Evolutionary conservation across 2,797 vertebrate genomes (phyloP), one percentile per base, ranked within the genome.

Genomic region (Enteromius mattozi): DNA sequence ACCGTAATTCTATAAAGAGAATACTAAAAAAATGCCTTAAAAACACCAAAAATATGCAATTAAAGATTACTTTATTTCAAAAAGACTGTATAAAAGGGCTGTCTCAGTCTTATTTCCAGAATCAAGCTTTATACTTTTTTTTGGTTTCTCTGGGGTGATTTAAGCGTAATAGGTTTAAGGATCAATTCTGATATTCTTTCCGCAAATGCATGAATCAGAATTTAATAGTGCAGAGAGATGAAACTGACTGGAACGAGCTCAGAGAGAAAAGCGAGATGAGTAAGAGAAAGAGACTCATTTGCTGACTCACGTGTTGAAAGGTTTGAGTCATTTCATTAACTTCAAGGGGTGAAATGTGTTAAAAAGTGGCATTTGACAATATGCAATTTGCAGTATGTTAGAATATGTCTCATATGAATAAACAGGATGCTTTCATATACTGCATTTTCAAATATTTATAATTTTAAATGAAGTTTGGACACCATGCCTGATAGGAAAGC

Each of bases 41-140:
- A 47, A 27, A 8, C n/a, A 47, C n/a, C n/a, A 71, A 45, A 71
- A 27, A 27, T 42, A 42, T 45, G 13, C 40, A 42, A 7, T 45
- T 24, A 8, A 16, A 27, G 37, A 33, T 33, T 2, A 33, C 0
- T 33, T 33, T 33, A 33, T 33, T 33, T 33, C 33, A 33, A 33
- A 33, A 33, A 33, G 33, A 33, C 42, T 54, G 83, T 88, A 80
- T 70, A 77, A 69, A 82, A 78, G 13, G 78, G 37, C 83, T 49
- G 30, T 78, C 81, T 89, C 88, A 87, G 87, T 86, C 86, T 87
- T 88, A 90, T 90, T 88, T 79, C 12, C 87, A 79, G 86, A 74
- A 35, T 70, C 47, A 81, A 24, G 24, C 33, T 80, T 61, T 30
- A 49, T 63, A 0, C 19, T 81, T 35, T 47, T 42, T 42, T 13